Conservation (phyloP, 2,888 invertebrate genomes). For the Rosalia funebris region DNA sequence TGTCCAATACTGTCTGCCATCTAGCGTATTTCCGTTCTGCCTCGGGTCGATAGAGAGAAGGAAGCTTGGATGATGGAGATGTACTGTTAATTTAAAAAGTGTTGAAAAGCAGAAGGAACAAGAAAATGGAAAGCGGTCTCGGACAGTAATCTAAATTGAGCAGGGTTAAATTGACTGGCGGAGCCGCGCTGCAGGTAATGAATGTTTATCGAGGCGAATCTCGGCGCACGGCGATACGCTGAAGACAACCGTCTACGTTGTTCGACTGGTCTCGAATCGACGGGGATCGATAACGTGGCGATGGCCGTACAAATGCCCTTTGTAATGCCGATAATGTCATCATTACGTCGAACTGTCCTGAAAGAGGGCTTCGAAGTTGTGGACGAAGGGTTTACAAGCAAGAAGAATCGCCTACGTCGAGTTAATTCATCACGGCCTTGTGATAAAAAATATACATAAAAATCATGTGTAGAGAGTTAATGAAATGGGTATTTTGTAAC, state of each 20-base stretch:
- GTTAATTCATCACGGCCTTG: no score
- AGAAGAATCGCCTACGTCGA: no score
- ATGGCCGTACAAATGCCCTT: constrained; percentile 23
- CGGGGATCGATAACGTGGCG: constrained; percentile 26
- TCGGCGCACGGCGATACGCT: constrained; percentile 52
- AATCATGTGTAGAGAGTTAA: no score
- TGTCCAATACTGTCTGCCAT: no score
- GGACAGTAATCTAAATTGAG: constrained; percentile 64
- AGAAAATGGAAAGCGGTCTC: constrained; percentile 56
- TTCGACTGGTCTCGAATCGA: constrained; percentile 20
- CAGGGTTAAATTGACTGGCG: constrained; percentile 62
- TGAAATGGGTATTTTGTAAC: no score
- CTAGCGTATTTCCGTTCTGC: no score
- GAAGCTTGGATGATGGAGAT: constrained; percentile 44
- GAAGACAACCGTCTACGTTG: constrained; percentile 37
- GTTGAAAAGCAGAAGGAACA: constrained; percentile 56
- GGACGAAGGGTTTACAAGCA: no score
- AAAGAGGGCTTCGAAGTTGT: no score
- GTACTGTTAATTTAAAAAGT: constrained; percentile 59
- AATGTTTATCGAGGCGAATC: constrained; percentile 63
- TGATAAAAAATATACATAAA: no score
- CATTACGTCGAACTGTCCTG: no score
- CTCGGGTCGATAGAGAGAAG: no score
- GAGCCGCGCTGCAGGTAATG: constrained; percentile 59
- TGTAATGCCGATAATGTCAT: constrained; percentile 5